phyloP scores from a whole-genome alignment of 2,888 invertebrate species.

The Heteromyza rotundicornis region DNA sequence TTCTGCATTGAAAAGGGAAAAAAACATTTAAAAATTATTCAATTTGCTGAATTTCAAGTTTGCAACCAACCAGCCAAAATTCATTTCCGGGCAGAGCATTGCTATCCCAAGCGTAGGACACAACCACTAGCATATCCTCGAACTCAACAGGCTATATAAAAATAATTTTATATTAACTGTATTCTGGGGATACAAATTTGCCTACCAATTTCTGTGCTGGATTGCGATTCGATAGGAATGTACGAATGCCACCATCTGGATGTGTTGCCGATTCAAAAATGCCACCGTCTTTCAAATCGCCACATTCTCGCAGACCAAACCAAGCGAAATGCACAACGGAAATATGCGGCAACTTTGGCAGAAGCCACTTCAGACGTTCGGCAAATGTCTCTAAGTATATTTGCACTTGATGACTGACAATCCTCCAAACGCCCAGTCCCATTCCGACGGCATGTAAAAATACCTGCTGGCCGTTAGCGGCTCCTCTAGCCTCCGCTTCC shows the following conservation, averaged over 20 bases:
- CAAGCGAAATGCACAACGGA: slow-evolving; percentile 73
- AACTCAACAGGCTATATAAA: slow-evolving; percentile 42
- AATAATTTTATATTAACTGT: neutral
- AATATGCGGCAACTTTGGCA: slow-evolving; percentile 65
- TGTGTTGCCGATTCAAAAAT: slow-evolving; percentile 43
- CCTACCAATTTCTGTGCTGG: slow-evolving; percentile 65
- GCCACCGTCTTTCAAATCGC: slow-evolving; percentile 63
- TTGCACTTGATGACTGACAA: slow-evolving; percentile 68
- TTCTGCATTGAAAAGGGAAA: slow-evolving; percentile 48
- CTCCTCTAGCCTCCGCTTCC: slow-evolving; percentile 69
- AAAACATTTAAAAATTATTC: slow-evolving; percentile 27
- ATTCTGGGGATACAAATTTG: neutral
- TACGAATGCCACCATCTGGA: slow-evolving; percentile 63
- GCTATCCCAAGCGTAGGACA: slow-evolving; percentile 77
- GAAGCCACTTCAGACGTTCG: slow-evolving; percentile 66
- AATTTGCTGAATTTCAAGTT: too few relatives aligned
- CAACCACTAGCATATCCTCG: slow-evolving; percentile 66
- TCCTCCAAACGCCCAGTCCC: slow-evolving; percentile 73
- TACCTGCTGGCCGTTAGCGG: slow-evolving; percentile 64
- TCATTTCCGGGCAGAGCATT: slow-evolving; percentile 78
- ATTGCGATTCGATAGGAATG: slow-evolving; percentile 66
- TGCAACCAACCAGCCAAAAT: slow-evolving; percentile 68
- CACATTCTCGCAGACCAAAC: slow-evolving; percentile 64
- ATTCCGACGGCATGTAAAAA: slow-evolving; percentile 73
- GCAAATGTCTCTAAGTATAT: slow-evolving; percentile 71